phyloP scores from a whole-genome alignment of 2,888 invertebrate species.

The Pandemis corylana region DNA sequence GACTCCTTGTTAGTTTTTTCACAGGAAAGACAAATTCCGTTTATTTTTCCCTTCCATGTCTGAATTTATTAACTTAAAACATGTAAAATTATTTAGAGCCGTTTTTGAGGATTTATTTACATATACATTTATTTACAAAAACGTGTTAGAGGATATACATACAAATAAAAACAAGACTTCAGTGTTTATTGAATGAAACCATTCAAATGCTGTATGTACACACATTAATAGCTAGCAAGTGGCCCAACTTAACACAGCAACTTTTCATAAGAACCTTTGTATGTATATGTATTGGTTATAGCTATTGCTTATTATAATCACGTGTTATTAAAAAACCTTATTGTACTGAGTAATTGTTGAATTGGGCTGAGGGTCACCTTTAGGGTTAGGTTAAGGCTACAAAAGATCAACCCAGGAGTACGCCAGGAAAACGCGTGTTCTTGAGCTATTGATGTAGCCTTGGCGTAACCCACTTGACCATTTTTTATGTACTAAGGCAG shows the following conservation, averaged over 20 bases:
- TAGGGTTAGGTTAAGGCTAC: background rate
- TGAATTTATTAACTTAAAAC: background rate
- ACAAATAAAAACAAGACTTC: conserved; percentile 13
- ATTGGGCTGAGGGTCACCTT: conserved; percentile 7
- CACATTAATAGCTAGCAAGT: conserved; percentile 29
- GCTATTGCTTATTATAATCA: conserved; percentile 33
- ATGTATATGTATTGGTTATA: background rate
- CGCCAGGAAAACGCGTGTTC: no score
- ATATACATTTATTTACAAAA: conserved; percentile 35
- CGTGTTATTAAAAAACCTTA: conserved; percentile 24
- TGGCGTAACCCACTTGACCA: background rate
- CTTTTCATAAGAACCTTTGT: background rate
- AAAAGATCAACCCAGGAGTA: no score
- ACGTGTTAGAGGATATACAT: background rate
- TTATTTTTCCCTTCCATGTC: no score
- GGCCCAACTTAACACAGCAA: conserved; percentile 24
- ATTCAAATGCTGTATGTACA: conserved; percentile 24
- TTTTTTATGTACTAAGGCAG: conserved; percentile 24
- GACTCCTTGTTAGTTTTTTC: no score
- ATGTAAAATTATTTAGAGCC: conserved; percentile 18
- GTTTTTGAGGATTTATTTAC: conserved; percentile 28
- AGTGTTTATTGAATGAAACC: conserved; percentile 10
- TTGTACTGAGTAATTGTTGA: conserved; percentile 27
- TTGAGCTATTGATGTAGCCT: no score
- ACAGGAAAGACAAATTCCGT: no score